Evolutionary conservation across 1,140 invertebrate species (phyloP).

Genomic region (Drosophila funebris): DNA sequence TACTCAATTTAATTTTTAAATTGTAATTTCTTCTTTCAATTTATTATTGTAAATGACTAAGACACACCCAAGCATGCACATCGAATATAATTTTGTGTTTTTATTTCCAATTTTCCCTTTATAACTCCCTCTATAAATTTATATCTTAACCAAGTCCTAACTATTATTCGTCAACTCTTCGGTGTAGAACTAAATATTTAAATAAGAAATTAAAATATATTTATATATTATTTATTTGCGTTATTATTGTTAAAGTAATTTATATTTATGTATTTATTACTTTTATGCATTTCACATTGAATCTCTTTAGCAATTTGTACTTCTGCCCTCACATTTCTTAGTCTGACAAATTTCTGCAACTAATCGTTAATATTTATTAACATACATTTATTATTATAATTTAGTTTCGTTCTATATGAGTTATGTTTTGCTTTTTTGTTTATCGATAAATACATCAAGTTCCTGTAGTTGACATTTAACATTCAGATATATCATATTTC

Average conservation of each 20-base stretch:
- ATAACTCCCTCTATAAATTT: conserved; percentile 13
- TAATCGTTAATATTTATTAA: not conserved
- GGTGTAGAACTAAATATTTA: not conserved
- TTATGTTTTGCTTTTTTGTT: conserved; percentile 1
- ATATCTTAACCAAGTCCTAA: conserved; percentile 22
- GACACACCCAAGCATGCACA: not conserved
- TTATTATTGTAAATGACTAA: conserved; percentile 17
- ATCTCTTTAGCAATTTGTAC: not conserved
- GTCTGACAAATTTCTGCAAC: not conserved
- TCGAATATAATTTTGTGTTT: not conserved
- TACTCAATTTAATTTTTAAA: conserved; percentile 18
- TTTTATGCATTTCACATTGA: not conserved
- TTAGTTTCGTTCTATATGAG: conserved; percentile 1
- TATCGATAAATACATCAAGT: conserved; percentile 32
- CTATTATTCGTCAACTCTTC: not conserved
- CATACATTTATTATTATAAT: not conserved
- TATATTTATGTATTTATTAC: not conserved
- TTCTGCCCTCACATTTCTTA: not conserved
- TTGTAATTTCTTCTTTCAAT: not conserved
- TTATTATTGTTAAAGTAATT: not conserved
- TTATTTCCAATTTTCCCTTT: not conserved
- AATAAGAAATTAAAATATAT: not conserved
- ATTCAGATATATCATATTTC: conserved; percentile 46
- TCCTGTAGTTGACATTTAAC: conserved; percentile 57
- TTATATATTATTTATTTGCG: not conserved